Percentiles rank a stretch among this genome's conserved stretches.
Evolutionary conservation across 2,113 vertebrate species (phyloP).

Genomic region (Nesospiza acunhae): DNA sequence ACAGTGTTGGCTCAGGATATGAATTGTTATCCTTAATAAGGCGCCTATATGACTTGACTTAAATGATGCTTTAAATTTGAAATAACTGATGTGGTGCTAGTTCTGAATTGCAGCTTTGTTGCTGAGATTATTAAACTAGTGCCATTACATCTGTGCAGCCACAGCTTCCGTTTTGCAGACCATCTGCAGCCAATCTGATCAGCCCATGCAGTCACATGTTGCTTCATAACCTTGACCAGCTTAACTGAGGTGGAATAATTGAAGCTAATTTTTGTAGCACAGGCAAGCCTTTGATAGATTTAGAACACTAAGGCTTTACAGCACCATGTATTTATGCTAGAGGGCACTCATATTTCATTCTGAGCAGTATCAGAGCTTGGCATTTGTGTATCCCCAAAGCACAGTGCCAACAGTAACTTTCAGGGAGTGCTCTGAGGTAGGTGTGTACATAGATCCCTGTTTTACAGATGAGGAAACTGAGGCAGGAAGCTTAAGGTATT

Average conservation of each 20-base stretch:
- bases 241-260: conserved; percentile 5
- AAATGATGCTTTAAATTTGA: neutral
- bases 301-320: neutral
- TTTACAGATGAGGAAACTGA: conserved; percentile 9
- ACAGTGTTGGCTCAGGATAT: neutral
- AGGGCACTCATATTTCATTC: conserved; percentile 20
- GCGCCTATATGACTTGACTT: neutral
- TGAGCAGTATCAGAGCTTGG: neutral
- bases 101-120: neutral
- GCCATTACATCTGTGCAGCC: neutral
- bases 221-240: neutral
- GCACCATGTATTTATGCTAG: conserved; percentile 24
- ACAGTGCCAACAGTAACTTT: neutral
- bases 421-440: conserved; percentile 51
- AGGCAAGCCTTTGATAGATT: neutral
- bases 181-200: conserved; percentile 12
- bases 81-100: neutral
- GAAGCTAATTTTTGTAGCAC: neutral
- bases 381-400: neutral
- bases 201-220: neutral
- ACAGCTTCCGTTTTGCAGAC: neutral
- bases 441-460: conserved; percentile 5
- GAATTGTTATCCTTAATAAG: neutral
- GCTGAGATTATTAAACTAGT: neutral
- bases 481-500: neutral